Evolutionary conservation across 1,140 invertebrate genomes (phyloP).

Genomic region (Heliconius himera): DNA sequence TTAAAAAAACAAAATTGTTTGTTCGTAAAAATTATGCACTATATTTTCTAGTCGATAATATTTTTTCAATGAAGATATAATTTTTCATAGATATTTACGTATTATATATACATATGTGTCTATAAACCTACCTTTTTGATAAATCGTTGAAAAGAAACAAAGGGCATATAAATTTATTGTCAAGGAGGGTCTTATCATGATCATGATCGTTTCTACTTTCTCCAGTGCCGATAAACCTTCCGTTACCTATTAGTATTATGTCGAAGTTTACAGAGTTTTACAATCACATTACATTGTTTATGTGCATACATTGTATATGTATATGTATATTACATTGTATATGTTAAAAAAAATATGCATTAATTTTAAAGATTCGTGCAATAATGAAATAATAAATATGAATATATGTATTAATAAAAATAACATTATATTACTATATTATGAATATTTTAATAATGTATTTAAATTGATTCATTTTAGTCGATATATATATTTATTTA

Average conservation of each 20-base stretch:
- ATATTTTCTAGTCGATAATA: background rate
- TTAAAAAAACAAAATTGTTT: background rate
- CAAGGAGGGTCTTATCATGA: conserved; percentile 60
- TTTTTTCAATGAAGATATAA: conserved; percentile 20
- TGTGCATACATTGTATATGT: too few relatives aligned
- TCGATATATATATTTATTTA: too few relatives aligned
- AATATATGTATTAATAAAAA: too few relatives aligned
- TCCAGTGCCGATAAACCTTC: conserved; percentile 60
- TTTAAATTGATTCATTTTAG: too few relatives aligned
- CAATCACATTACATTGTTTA: background rate
- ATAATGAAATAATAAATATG: too few relatives aligned
- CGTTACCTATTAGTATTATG: conserved; percentile 26
- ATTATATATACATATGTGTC: conserved; percentile 38
- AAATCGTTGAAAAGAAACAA: conserved; percentile 78
- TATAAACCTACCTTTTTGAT: conserved; percentile 59
- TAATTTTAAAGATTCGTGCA: background rate
- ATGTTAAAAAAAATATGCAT: too few relatives aligned
- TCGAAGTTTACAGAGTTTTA: background rate
- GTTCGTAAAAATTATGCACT: background rate
- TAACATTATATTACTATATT: too few relatives aligned
- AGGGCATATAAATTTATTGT: conserved; percentile 77
- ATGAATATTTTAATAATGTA: too few relatives aligned
- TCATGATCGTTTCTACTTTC: conserved; percentile 75
- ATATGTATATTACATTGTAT: background rate
- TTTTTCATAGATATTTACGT: conserved; percentile 42